Evolutionary conservation across 2,888 invertebrate genomes (phyloP).

Genomic region (Balanococcus diminutus): DNA sequence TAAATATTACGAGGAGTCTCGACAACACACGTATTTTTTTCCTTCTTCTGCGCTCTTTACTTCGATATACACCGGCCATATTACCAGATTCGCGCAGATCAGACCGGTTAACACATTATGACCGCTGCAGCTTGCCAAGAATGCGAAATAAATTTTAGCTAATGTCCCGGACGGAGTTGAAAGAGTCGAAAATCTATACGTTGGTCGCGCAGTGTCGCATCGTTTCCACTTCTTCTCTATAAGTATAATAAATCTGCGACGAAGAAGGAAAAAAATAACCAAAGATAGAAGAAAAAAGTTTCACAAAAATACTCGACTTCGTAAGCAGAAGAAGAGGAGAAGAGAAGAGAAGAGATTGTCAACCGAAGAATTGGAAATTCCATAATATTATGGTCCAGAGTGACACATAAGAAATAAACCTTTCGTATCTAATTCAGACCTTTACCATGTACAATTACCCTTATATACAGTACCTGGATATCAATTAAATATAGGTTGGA

Average conservation of each 20-base stretch:
- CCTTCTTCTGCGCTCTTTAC: no score
- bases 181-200: not conserved
- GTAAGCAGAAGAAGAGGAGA: no score
- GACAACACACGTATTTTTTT: not conserved
- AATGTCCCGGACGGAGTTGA: not conserved
- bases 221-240: not conserved
- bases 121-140: conserved; percentile 13
- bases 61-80: not conserved
- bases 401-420: no score
- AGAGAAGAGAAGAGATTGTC: not conserved
- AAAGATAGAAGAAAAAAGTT: not conserved
- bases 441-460: not conserved
- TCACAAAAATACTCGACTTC: not conserved
- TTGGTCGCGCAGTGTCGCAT: not conserved
- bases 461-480: not conserved
- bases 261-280: not conserved
- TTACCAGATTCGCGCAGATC: conserved; percentile 12
- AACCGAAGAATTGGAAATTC: not conserved
- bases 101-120: conserved; percentile 31
- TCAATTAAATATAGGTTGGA: conserved; percentile 45
- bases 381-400: not conserved
- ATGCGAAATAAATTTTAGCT: conserved; percentile 25
- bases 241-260: not conserved
- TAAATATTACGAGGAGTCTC: not conserved
- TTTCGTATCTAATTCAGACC: not conserved